Evolutionary conservation across 92 coral and sea anemone species (phyloP).

Genomic region (Diadumene lineata): DNA sequence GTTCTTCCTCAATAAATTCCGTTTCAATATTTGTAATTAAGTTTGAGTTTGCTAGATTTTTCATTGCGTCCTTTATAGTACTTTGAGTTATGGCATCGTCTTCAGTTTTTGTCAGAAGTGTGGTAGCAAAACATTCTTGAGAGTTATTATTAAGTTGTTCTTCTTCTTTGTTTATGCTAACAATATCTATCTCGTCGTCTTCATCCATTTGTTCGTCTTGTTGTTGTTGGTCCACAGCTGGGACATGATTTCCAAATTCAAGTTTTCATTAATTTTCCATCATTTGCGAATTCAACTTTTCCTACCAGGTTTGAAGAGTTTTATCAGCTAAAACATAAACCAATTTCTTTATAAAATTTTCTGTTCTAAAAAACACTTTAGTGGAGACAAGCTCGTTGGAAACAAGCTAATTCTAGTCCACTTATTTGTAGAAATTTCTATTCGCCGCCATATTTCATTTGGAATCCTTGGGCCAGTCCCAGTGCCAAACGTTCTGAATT

Average conservation of each 20-base stretch:
- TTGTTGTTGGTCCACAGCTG: neutral
- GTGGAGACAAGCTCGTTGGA: neutral
- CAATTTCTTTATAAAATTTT: no score
- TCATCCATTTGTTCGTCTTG: conserved; percentile 19
- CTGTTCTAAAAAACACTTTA: no score
- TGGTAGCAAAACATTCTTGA: neutral
- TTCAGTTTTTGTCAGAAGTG: neutral
- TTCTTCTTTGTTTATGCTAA: conserved; percentile 22
- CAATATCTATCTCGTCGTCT: conserved; percentile 25
- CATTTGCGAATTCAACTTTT: no score
- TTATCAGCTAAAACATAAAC: no score
- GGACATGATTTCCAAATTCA: no score
- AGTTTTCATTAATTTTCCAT: no score
- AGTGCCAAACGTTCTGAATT: neutral
- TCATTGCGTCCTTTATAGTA: neutral
- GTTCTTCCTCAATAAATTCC: neutral
- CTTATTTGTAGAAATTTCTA: neutral
- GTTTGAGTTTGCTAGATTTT: no score
- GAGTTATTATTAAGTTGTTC: neutral
- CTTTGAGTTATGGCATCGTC: neutral
- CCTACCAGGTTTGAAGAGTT: no score
- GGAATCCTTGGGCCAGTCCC: conserved; percentile 5
- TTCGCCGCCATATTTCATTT: conserved; percentile 10
- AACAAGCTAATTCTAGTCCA: neutral
- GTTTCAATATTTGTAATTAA: neutral